A percentile compares a stretch with the other conserved stretches of the same genome.
These are phyloP conservation scores for Philaenus spumarius DNA, from an alignment of 1,140 invertebrate genomes.

Conservation along the genomic window DNA sequence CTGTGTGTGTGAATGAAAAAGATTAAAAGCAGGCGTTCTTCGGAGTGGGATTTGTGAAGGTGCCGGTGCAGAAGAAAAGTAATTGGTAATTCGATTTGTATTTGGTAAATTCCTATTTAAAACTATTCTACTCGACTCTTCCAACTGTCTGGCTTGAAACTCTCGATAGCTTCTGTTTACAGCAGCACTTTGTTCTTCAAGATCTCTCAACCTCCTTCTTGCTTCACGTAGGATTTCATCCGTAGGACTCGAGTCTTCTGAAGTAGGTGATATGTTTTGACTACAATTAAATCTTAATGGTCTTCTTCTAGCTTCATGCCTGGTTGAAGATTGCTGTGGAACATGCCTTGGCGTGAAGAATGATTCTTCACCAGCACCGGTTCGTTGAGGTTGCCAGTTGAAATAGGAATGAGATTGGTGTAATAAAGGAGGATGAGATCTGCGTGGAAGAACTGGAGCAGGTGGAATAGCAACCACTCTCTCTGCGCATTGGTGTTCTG, in stretches of 20 bases:
- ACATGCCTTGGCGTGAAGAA: neutral
- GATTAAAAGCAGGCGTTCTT: too few species aligned
- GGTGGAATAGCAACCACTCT: neutral
- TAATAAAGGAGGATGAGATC: neutral
- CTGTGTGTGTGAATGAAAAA: too few species aligned
- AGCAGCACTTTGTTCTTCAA: conserved; percentile 1
- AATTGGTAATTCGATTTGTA: too few species aligned
- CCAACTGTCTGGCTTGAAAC: neutral
- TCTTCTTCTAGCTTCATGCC: neutral
- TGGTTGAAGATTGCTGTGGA: neutral
- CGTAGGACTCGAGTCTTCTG: conserved; percentile 9
- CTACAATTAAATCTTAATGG: neutral
- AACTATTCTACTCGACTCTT: too few species aligned
- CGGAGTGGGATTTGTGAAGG: too few species aligned
- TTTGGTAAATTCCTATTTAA: too few species aligned
- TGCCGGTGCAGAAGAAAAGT: too few species aligned
- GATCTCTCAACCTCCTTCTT: neutral
- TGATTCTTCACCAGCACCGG: conserved; percentile 1
- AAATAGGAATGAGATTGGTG: neutral
- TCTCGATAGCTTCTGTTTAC: conserved; percentile 1
- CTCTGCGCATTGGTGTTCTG: neutral
- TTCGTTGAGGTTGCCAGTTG: neutral
- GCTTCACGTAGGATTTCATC: conserved; percentile 7
- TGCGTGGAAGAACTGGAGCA: neutral
- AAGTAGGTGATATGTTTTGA: neutral